Base-by-base conservation (phyloP, 2,797 vertebrate genomes). In the Apogon talboti region DNA sequence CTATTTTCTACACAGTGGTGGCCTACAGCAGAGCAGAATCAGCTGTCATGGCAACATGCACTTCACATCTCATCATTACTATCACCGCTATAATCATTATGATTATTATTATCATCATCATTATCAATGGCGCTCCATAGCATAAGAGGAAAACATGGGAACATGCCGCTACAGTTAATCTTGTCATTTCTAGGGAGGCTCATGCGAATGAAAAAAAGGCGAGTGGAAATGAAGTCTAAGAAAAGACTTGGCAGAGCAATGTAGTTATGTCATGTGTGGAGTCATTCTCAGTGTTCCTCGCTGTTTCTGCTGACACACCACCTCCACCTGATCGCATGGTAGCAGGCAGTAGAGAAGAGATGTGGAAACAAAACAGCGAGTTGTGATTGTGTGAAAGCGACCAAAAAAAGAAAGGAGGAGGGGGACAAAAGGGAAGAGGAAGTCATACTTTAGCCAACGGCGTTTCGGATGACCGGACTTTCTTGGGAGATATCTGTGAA, bases 401-500 rank as follows among this genome's bases (percentile, higher is more conserved):
- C 62, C 46, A 76, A 67, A 42, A 50, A 37, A 56, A 49, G 37
- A 59, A 49, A 56, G 15, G 37, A 35, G 38, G 11, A 8, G 19
- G 56, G 61, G 71, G 75, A 79, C 75, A 86, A 77, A 88, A 91
- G 90, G 89, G 86, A 91, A 90, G 81, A 89, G 91, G 89, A 91
- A 90, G 88, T 93, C 93, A 92, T 94, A 95, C 94, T 94, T 95
- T 94, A 91, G 89, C 89, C 85, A 94, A 94, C 77, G 92, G 90
- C 61, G 93, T 92, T 92, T 95, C 92, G 56, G 93, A 89, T 61
- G 92, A 92, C 93, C 90, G 93, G 91, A 92, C 92, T 91, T 92
- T 94, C 93, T 94, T 94, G 93, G 93, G 93, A 94, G 94, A 94
- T 93, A 93, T 94, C 93, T 95, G 93, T 93, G 93, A 94, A 95